phyloP scores from a whole-genome alignment of 92 coral and sea anemone species.

The Palythoa grandiflora region DNA sequence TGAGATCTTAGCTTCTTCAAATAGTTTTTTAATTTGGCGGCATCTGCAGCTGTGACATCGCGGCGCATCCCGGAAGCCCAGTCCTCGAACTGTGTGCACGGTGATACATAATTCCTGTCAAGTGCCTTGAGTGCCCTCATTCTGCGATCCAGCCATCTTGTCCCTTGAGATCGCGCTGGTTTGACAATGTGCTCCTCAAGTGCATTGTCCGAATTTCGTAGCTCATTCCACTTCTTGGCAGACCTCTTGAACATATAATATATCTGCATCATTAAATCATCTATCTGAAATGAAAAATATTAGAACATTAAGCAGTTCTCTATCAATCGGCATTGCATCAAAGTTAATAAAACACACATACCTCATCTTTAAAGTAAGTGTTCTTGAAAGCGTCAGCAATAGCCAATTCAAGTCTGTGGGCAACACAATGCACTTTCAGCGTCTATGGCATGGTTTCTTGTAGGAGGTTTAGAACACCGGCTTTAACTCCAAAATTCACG shows the following conservation, averaged over 20 bases:
- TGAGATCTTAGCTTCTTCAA: slow-evolving; percentile 40
- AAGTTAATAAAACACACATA: not conserved
- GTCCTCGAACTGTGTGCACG: slow-evolving; percentile 39
- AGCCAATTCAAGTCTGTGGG: slow-evolving; percentile 51
- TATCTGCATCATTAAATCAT: slow-evolving; percentile 29
- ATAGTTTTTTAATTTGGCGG: slow-evolving; percentile 37
- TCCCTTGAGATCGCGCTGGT: slow-evolving; percentile 47
- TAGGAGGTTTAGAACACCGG: slow-evolving; percentile 39
- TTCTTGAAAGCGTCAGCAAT: slow-evolving; percentile 36
- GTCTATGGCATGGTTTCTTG: slow-evolving; percentile 37
- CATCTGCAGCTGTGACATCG: slow-evolving; percentile 39
- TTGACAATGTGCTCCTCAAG: slow-evolving; percentile 41
- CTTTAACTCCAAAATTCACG: slow-evolving; percentile 42
- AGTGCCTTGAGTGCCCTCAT: slow-evolving; percentile 40
- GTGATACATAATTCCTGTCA: slow-evolving; percentile 4
- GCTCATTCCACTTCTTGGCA: slow-evolving; percentile 33
- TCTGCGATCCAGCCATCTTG: slow-evolving; percentile 43
- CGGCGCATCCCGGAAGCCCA: slow-evolving; percentile 47
- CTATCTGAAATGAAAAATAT: slow-evolving; percentile 26
- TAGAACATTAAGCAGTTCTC: not conserved
- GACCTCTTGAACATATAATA: slow-evolving; percentile 20
- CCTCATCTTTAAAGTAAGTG: not conserved
- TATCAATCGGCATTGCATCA: not conserved
- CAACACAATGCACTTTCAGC: slow-evolving; percentile 36
- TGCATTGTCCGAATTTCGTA: slow-evolving; percentile 15